Base-by-base conservation (phyloP, 2,113 vertebrate genomes). In the Procavia capensis region DNA sequence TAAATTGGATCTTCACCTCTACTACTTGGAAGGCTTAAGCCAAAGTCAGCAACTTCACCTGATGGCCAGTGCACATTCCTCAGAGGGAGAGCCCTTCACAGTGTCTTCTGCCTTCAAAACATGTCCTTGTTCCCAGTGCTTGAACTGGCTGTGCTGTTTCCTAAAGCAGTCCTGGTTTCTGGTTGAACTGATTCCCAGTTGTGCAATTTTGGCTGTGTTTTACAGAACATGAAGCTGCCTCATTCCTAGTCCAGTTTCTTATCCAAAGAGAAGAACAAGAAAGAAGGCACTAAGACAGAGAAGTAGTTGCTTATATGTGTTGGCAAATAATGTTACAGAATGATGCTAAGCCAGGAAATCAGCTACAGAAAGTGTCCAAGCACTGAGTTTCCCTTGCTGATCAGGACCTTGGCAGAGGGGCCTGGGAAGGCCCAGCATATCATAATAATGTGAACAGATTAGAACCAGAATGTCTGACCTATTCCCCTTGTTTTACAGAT, bases 401-500 rank as follows among this genome's bases (percentile, higher is more conserved):
- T 76, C 47, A 79, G 74, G n/a, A 74, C 86, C 39, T 87, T 74
- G 50, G 36, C 85, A 94, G 41, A 94, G 70, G 88, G 41, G 63
- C 85, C 79, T 89, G 45, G 88, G 75, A 93, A 81, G 47, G 88
- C 76, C 95, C 76, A 70, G 34, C 17, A 14, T 81, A 92, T 90
- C 85, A 64, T 80, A 61, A 25, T 54, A 82, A 92, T 89, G 85
- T 96, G 74, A 50, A 80, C 72, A 87, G 88, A 75, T 50, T 34
- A 95, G 95, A 95, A 86, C 86, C 90, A 88, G 93, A 90, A 95
- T 95, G 88, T 97, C 95, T 97, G 78, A 85, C 95, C 87, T 95
- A 75, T 96, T 96, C 88, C 93, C 96, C 95, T 95, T 95, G 95
- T 95, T 95, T 97, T 97, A 97, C 96, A 97, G 95, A 95, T 95